Evolutionary conservation across 2,797 vertebrate genomes (phyloP), one percentile per base, ranked within the genome.

Genomic region (Manis crassicaudata): DNA sequence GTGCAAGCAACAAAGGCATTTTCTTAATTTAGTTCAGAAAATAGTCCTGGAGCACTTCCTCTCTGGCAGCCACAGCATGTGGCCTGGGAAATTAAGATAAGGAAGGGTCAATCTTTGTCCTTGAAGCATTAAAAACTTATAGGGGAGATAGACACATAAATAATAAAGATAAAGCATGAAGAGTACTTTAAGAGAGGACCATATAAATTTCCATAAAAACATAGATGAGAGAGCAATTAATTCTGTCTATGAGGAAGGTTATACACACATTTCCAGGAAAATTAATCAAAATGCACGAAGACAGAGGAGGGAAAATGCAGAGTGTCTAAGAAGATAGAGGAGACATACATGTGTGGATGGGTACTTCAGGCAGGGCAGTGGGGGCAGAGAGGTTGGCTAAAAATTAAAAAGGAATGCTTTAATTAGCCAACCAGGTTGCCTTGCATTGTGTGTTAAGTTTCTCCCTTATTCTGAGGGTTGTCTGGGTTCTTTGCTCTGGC

Each of bases 111-210:
- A 35, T 79, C 32, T 72, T 25, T 95, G 52, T 80, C 43, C n/a
- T 95, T 79, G n/a, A 84, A 93, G 37, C 63, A 82, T 81, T 88
- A 88, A 91, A 94, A 97, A 85, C n/a, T 88, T 94, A 60, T 11
- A 79, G 29, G 52, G 87, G 75, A 88, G 7, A 67, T 8, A 67
- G n/a, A 88, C 6, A 60, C 5, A 50, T 29, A 94, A 84, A 91
- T 88, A 76, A 67, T 43, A 79, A 56, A 88, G 18, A 87, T 35
- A 62, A 1, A 65, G 4, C 35, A 18, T 76, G 37, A 72, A 90
- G 17, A 84, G 7, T 43, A 3, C 56, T 70, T 2, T 63, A 52
- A 95, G 50, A 88, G 50, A 83, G 27, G 56, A 56, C 50, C 35
- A 27, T 65, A 46, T 88, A 89, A 68, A 89, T 95, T 75, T 86